Conservation (phyloP, 2,113 vertebrate genomes). For the Serilophus lunatus region DNA sequence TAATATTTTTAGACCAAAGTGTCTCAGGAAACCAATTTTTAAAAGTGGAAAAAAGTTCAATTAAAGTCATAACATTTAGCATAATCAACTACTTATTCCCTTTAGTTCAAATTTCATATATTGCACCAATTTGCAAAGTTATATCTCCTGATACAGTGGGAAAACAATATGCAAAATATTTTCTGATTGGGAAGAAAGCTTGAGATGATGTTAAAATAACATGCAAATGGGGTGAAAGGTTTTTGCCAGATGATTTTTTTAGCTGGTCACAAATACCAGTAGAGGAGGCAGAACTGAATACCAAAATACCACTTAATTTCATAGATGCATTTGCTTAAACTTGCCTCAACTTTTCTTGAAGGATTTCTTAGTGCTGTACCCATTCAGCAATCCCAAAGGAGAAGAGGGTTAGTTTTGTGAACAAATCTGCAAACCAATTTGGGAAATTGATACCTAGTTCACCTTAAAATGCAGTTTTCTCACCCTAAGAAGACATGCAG, state of each 20-base stretch:
- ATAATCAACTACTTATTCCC: background rate
- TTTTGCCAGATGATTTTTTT: background rate
- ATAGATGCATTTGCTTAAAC: background rate
- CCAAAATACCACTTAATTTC: background rate
- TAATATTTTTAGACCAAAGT: background rate
- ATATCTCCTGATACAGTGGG: background rate
- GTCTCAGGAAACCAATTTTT: background rate
- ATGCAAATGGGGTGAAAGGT: background rate
- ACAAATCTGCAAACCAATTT: background rate
- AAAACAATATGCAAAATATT: constrained; percentile 5
- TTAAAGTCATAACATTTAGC: background rate
- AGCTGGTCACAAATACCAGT: background rate
- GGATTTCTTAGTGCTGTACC: background rate
- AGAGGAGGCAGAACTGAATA: background rate
- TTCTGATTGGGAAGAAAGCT: background rate
- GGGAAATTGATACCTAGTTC: background rate
- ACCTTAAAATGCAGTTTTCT: background rate
- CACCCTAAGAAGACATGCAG: background rate
- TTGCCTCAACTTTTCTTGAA: background rate
- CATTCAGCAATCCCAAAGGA: background rate
- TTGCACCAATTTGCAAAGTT: background rate
- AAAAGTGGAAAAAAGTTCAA: constrained; percentile 8
- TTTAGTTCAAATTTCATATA: background rate
- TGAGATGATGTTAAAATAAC: background rate
- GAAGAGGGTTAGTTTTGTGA: background rate